phyloP scores from a whole-genome alignment of 2,888 invertebrate genomes.

The Drosophila atroscutellata region DNA sequence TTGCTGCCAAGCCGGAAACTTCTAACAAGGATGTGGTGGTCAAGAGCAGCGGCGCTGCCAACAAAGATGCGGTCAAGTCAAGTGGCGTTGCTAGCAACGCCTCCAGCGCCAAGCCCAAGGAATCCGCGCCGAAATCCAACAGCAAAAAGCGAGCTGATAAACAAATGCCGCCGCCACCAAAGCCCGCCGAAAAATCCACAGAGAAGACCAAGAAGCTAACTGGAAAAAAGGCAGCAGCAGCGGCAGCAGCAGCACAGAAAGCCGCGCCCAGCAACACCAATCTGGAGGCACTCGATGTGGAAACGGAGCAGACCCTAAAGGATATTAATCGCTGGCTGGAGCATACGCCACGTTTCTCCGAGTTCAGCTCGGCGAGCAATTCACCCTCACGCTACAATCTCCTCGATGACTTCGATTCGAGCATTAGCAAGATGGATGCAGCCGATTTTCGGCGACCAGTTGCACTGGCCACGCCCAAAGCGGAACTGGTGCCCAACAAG shows the following conservation, averaged over 20 bases:
- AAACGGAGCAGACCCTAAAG: constrained; percentile 89
- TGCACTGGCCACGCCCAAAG: constrained; percentile 83
- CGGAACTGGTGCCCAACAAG: constrained; percentile 84
- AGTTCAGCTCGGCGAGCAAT: constrained; percentile 91
- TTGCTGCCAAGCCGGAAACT: constrained; percentile 18
- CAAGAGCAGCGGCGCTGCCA: neutral
- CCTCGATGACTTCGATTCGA: constrained; percentile 87
- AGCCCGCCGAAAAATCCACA: constrained; percentile 57
- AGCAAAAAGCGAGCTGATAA: constrained; percentile 74
- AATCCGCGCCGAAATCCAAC: constrained; percentile 58
- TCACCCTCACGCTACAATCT: constrained; percentile 89
- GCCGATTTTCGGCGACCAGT: constrained; percentile 85
- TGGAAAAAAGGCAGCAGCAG: constrained; percentile 46
- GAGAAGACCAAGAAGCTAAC: constrained; percentile 59
- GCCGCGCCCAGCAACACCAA: constrained; percentile 83
- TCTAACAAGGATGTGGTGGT: constrained; percentile 26
- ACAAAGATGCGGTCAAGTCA: constrained; percentile 25
- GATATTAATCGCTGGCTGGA: constrained; percentile 96
- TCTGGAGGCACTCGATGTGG: constrained; percentile 89
- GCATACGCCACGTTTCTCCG: constrained; percentile 91
- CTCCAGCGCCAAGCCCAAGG: constrained; percentile 56
- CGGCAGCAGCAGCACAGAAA: constrained; percentile 51
- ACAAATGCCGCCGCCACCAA: constrained; percentile 71
- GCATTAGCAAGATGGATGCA: constrained; percentile 85
- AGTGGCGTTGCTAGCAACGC: constrained; percentile 43